phyloP scores from a whole-genome alignment of 2,797 vertebrate species.

The Avahi laniger region DNA sequence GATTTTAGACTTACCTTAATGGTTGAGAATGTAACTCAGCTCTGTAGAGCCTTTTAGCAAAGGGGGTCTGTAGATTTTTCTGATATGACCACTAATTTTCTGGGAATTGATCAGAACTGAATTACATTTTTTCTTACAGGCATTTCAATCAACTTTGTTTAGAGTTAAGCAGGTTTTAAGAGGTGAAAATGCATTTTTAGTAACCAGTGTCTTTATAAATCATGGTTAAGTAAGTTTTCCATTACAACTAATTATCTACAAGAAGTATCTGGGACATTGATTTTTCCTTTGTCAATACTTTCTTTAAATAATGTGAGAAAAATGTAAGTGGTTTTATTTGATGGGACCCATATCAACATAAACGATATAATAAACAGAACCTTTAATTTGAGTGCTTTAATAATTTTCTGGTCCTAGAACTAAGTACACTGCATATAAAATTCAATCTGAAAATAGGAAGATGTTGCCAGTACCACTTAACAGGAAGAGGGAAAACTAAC shows the following conservation, averaged over 20 bases:
- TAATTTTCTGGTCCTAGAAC: conserved; percentile 12
- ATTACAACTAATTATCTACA: conserved; percentile 30
- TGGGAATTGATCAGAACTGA: conserved; percentile 45
- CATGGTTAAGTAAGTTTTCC: conserved; percentile 21
- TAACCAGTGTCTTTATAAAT: conserved; percentile 33
- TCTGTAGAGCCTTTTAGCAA: conserved; percentile 47
- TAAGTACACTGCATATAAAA: not conserved
- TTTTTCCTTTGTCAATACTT: conserved; percentile 38
- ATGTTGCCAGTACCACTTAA: not conserved
- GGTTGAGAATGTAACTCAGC: conserved; percentile 47
- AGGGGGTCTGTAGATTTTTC: conserved; percentile 50
- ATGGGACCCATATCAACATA: not conserved
- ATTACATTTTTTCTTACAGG: conserved; percentile 28
- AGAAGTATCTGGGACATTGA: not conserved
- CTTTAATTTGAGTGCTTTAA: conserved; percentile 10
- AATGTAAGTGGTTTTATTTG: not conserved
- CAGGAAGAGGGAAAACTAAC: not conserved
- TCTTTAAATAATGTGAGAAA: conserved; percentile 42
- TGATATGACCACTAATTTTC: conserved; percentile 53
- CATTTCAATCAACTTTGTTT: conserved; percentile 33
- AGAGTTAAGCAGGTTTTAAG: conserved; percentile 51
- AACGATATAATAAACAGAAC: not conserved
- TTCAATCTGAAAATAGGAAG: not conserved
- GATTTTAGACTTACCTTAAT: conserved; percentile 66
- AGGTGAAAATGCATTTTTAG: conserved; percentile 47